Conservation (phyloP, 2,113 vertebrate genomes). For the Aleadryas rufinucha region DNA sequence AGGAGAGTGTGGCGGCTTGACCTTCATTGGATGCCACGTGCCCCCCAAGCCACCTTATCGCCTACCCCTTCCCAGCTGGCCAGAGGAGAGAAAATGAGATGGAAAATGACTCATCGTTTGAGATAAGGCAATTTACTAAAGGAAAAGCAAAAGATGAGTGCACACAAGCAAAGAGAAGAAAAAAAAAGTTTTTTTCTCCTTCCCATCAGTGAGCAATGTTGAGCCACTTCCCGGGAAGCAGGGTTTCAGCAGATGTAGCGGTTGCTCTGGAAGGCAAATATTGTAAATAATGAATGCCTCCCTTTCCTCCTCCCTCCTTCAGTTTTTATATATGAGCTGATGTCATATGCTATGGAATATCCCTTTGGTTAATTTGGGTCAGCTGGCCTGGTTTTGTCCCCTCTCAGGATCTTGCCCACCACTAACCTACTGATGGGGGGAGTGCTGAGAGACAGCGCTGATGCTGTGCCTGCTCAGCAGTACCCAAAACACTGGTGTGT, state of each 20-base stretch:
- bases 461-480: background rate
- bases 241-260: accelerated
- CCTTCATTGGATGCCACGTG: background rate
- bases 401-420: background rate
- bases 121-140: background rate
- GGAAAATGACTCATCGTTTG: background rate
- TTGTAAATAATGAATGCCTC: background rate
- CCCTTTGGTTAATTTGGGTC: background rate
- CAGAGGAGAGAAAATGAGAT: background rate
- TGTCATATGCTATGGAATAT: background rate
- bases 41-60: background rate
- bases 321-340: background rate
- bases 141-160: background rate
- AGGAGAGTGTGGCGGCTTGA: background rate
- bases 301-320: background rate
- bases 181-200: background rate
- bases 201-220: accelerated
- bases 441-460: background rate
- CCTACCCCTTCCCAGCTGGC: background rate
- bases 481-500: background rate
- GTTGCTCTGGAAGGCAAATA: background rate
- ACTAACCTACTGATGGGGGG: no score
- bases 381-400: background rate
- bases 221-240: background rate
- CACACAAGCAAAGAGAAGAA: background rate